Evolutionary conservation across 2,888 invertebrate genomes (phyloP), one percentile per base, ranked within the genome.

Genomic region (Gortyna flavago): DNA sequence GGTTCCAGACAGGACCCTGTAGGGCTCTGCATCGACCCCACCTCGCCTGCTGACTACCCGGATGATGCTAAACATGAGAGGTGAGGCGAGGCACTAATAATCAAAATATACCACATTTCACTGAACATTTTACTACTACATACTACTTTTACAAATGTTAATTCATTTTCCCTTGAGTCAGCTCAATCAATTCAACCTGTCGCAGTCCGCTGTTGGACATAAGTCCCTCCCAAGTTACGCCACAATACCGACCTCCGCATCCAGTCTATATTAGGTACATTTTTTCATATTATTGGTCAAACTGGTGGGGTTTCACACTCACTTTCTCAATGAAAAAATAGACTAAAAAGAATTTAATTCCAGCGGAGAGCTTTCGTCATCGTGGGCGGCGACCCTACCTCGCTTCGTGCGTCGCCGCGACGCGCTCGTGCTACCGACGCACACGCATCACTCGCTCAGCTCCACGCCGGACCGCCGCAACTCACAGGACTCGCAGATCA

Each of bases 1-100:
- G 98, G 98, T 86, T 98, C 98, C 7, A 98, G 99, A 88, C 98
- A 98, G 83, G 99, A 99, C 96, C 99, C 99, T 18, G 98, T 99
- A 18, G 98, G 98, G 5, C 95, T 98, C 62, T 95, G 95, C 78
- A 90, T 96, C 64, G 96, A 96, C 87, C 94, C 94, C 91, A 93
- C 95, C 81, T 90, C 93, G 87, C 96, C 95, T 29, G 89, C 92
- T 5, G 94, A 96, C 90, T 95, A 93, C 84, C 94, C 94, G 0
- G 95, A 95, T 51, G 96, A 96, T 73, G 94, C 90, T 29, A 95
- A 95, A 73, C 96, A 95, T 64, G 96, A 96, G 86, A 96, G 96
- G 96, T 96, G 8, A 72, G 13, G 2, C 9, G 8, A 48, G 5
- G 21, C 13, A 38, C 1, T 25, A 13, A 25, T 13, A 18, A 6